A percentile compares a stretch with the other conserved stretches of the same genome.
Conservation (phyloP, 2,113 vertebrate species). For the Percina caprodes region DNA sequence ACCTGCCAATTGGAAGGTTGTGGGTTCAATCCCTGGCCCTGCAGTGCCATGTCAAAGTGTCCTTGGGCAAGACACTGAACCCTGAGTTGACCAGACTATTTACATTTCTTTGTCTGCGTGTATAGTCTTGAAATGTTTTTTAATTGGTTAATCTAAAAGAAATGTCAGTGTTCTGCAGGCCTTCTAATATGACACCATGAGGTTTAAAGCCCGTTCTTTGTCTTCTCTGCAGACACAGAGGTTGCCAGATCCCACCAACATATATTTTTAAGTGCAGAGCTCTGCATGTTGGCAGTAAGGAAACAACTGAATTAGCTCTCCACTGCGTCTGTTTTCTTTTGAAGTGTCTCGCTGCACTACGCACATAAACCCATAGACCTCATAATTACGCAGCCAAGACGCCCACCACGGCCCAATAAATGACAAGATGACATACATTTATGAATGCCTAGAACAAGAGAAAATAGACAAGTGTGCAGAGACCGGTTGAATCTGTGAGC, state of each 20-base stretch:
- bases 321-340: slow-evolving; percentile 63
- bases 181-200: slow-evolving; percentile 4
- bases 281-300: slow-evolving; percentile 34
- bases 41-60: too few relatives aligned
- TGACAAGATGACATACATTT: slow-evolving; percentile 61
- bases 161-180: not conserved
- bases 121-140: not conserved
- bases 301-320: slow-evolving; percentile 59
- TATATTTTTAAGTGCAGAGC: slow-evolving; percentile 46
- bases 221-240: slow-evolving; percentile 31
- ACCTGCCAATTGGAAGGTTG: too few relatives aligned
- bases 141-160: not conserved
- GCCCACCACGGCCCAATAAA: slow-evolving; percentile 66
- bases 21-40: too few relatives aligned
- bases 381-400: slow-evolving; percentile 71
- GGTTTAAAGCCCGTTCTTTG: slow-evolving; percentile 3
- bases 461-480: slow-evolving; percentile 62
- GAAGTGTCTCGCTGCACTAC: slow-evolving; percentile 60
- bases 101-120: not conserved
- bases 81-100: too few relatives aligned
- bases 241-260: slow-evolving; percentile 13
- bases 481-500: slow-evolving; percentile 23
- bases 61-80: too few relatives aligned
- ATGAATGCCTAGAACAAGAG: slow-evolving; percentile 57
- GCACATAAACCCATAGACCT: slow-evolving; percentile 72